A percentile compares a stretch with the other conserved stretches of the same genome.
Conservation (phyloP, 2,797 vertebrate genomes). For the Epinephelus coioides region DNA sequence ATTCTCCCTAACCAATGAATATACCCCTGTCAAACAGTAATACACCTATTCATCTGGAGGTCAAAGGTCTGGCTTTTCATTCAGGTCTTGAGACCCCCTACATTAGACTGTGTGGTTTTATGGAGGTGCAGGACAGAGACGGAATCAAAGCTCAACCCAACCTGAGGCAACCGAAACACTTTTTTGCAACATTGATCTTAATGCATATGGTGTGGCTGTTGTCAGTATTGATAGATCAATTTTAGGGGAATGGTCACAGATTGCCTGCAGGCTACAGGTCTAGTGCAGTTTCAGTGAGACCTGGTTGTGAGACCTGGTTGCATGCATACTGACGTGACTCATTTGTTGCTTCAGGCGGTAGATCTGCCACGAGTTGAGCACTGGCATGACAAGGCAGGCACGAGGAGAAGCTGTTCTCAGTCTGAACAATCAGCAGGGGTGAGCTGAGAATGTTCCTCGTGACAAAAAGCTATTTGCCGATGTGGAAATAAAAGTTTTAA, state of each 20-base stretch:
- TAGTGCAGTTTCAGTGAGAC: conserved; percentile 56
- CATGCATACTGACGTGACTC: conserved; percentile 73
- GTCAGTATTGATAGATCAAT: conserved; percentile 72
- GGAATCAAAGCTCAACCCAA: conserved; percentile 53
- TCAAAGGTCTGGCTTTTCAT: conserved; percentile 43
- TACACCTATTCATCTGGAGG: conserved; percentile 18
- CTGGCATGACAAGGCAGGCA: conserved; percentile 61
- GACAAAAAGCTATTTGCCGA: conserved; percentile 31
- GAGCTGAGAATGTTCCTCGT: conserved; percentile 33
- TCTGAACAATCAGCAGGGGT: conserved; percentile 45
- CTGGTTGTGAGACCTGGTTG: conserved; percentile 69
- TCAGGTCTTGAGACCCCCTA: not conserved
- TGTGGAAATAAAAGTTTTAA: conserved; percentile 47
- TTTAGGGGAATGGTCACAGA: conserved; percentile 64
- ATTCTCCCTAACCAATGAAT: conserved; percentile 25
- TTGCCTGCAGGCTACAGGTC: conserved; percentile 59
- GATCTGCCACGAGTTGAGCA: conserved; percentile 66
- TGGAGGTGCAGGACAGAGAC: conserved; percentile 28
- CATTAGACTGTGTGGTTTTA: conserved; percentile 2
- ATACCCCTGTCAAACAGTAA: conserved; percentile 10
- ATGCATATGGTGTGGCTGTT: conserved; percentile 55
- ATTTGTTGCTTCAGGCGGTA: conserved; percentile 69
- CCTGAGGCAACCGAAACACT: conserved; percentile 57
- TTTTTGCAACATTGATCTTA: conserved; percentile 71
- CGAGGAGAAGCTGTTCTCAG: conserved; percentile 43